Conservation (phyloP, 2,888 invertebrate species). For the Eilema depressum region DNA sequence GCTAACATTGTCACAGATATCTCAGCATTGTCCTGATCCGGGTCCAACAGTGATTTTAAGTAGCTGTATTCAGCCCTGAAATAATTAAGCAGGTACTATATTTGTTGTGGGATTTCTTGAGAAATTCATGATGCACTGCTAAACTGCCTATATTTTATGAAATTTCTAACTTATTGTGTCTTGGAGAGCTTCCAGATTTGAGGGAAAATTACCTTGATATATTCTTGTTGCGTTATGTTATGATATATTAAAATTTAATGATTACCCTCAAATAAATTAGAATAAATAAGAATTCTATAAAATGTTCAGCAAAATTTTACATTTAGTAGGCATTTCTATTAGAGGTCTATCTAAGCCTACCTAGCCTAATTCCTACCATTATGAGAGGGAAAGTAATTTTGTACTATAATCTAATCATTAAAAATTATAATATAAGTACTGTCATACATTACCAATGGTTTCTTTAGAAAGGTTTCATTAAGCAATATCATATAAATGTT, state of each 20-base stretch:
- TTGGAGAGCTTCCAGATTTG: neutral
- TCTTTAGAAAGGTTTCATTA: neutral
- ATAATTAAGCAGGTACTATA: slow-evolving; percentile 14
- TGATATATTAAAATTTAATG: neutral
- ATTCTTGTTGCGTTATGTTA: neutral
- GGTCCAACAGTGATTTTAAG: slow-evolving; percentile 76
- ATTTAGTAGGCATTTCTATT: neutral
- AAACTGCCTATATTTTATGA: no score
- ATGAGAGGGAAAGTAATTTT: neutral
- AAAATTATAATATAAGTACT: neutral
- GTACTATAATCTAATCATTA: no score
- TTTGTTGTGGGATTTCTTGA: no score
- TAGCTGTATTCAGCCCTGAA: slow-evolving; percentile 73
- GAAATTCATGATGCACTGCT: no score
- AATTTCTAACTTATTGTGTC: no score
- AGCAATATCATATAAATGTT: neutral
- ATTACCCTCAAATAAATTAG: neutral
- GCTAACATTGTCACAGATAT: slow-evolving; percentile 75
- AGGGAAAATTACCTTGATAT: neutral
- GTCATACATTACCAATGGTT: neutral
- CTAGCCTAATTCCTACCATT: neutral
- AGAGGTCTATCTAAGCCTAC: neutral
- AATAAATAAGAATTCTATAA: neutral
- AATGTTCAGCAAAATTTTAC: neutral
- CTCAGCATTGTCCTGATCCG: slow-evolving; percentile 75